phyloP scores from a whole-genome alignment of 2,888 invertebrate genomes.

The Timema podura region DNA sequence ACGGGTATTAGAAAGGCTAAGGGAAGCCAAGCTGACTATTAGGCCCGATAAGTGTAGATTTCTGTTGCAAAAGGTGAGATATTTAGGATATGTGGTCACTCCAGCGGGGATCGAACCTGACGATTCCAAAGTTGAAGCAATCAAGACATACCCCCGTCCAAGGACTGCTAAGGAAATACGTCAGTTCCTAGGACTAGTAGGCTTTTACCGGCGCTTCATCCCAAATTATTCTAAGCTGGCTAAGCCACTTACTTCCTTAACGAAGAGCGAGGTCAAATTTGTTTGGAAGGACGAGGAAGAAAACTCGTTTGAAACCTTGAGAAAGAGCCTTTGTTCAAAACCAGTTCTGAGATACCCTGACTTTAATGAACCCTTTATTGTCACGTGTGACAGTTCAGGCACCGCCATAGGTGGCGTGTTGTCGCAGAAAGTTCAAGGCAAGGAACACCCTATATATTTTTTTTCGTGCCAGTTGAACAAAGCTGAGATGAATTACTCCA shows the following conservation, averaged over 20 bases:
- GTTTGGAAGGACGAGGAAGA: conserved; percentile 25
- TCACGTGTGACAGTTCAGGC: conserved; percentile 35
- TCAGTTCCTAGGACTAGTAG: conserved; percentile 35
- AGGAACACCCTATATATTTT: conserved; percentile 30
- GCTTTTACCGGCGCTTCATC: conserved; percentile 38
- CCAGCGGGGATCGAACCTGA: conserved; percentile 29
- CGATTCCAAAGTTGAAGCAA: neutral
- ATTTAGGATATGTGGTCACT: conserved; percentile 37
- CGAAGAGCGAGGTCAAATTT: conserved; percentile 33
- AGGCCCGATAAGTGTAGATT: conserved; percentile 34
- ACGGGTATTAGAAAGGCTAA: conserved; percentile 29
- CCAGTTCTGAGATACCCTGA: conserved; percentile 34
- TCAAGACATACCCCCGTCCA: neutral
- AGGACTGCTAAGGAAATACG: conserved; percentile 31
- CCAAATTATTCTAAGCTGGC: conserved; percentile 33
- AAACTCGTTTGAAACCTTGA: conserved; percentile 23
- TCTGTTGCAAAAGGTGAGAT: conserved; percentile 26
- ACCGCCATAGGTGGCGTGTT: conserved; percentile 35
- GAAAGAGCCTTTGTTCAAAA: conserved; percentile 26
- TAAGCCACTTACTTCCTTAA: conserved; percentile 34
- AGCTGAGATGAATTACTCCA: conserved; percentile 30
- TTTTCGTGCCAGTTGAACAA: conserved; percentile 29
- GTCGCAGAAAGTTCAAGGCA: conserved; percentile 30
- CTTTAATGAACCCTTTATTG: conserved; percentile 29
- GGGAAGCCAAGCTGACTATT: conserved; percentile 29